These are phyloP conservation scores for Spodoptera picta DNA, from an alignment of 2,888 invertebrate species.

Conservation along the genomic window DNA sequence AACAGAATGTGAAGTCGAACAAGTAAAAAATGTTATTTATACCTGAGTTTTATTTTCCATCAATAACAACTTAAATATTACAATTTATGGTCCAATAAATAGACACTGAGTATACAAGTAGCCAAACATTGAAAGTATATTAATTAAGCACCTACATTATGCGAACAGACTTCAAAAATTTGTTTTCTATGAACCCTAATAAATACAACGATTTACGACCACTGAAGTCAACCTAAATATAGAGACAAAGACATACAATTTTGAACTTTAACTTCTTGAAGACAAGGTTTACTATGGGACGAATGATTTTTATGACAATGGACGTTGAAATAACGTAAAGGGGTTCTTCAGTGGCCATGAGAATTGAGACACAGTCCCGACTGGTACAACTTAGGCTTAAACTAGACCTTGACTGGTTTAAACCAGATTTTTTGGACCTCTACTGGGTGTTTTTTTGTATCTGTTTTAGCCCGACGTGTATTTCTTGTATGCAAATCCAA, in stretches of 20 bases:
- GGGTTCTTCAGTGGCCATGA: slow-evolving; percentile 18
- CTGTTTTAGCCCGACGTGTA: slow-evolving; percentile 50
- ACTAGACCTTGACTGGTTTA: slow-evolving; percentile 44
- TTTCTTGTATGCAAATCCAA: slow-evolving; percentile 72
- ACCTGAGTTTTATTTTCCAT: slow-evolving; percentile 5
- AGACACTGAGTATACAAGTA: not conserved
- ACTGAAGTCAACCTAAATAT: slow-evolving; percentile 17
- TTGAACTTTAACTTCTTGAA: no score
- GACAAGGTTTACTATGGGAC: no score
- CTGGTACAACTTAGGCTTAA: slow-evolving; percentile 41
- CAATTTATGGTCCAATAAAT: slow-evolving; percentile 6
- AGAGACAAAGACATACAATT: slow-evolving; percentile 10
- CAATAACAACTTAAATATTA: not conserved
- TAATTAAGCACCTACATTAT: slow-evolving; percentile 13
- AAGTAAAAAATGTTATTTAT: slow-evolving; percentile 4
- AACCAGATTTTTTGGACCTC: slow-evolving; percentile 51
- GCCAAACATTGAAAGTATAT: slow-evolving; percentile 4
- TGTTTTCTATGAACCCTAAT: slow-evolving; percentile 3
- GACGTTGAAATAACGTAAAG: not conserved
- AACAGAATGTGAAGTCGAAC: slow-evolving; percentile 1
- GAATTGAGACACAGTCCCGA: slow-evolving; percentile 2
- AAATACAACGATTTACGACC: slow-evolving; percentile 12
- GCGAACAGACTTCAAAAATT: slow-evolving; percentile 23
- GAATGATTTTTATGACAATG: no score
- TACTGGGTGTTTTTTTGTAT: slow-evolving; percentile 17